A percentile compares a stretch with the other conserved stretches of the same genome.
phyloP scores from a whole-genome alignment of 2,888 invertebrate genomes.

The Gisinianus flammeolus region DNA sequence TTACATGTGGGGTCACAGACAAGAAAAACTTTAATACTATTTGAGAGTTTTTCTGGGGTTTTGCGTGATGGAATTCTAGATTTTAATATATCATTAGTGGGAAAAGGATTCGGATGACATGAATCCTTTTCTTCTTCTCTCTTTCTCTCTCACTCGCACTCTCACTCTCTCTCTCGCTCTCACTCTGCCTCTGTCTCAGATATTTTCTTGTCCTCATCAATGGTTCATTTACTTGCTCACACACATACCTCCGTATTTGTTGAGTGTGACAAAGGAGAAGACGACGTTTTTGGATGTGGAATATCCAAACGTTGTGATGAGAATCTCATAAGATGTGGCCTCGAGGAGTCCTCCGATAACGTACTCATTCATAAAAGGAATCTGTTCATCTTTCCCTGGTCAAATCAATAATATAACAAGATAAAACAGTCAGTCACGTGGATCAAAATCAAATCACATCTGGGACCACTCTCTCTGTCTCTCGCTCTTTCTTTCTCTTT shows the following conservation, averaged over 20 bases:
- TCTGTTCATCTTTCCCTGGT: slow-evolving; percentile 52
- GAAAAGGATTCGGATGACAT: too few species aligned
- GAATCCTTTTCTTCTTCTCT: too few species aligned
- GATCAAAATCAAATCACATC: slow-evolving; percentile 16
- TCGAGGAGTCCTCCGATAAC: slow-evolving; percentile 51
- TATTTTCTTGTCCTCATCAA: too few species aligned
- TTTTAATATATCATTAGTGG: too few species aligned
- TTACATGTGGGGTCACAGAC: too few species aligned
- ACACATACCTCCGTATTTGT: slow-evolving; percentile 52
- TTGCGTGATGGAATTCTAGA: too few species aligned
- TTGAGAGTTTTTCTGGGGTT: too few species aligned
- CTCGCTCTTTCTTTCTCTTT: background rate
- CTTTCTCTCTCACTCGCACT: too few species aligned
- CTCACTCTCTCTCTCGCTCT: too few species aligned
- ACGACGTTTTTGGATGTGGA: slow-evolving; percentile 50
- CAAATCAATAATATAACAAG: background rate
- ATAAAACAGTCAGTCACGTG: background rate
- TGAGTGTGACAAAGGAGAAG: slow-evolving; percentile 55
- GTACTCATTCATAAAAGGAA: slow-evolving; percentile 55
- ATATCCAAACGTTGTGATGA: slow-evolving; percentile 51
- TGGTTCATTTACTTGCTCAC: too few species aligned
- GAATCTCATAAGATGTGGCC: slow-evolving; percentile 55
- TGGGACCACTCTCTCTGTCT: background rate
- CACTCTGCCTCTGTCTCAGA: too few species aligned
- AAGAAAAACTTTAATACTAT: too few species aligned